Evolutionary conservation across 2,888 invertebrate genomes (phyloP).

Genomic region (Cephalotes varians): DNA sequence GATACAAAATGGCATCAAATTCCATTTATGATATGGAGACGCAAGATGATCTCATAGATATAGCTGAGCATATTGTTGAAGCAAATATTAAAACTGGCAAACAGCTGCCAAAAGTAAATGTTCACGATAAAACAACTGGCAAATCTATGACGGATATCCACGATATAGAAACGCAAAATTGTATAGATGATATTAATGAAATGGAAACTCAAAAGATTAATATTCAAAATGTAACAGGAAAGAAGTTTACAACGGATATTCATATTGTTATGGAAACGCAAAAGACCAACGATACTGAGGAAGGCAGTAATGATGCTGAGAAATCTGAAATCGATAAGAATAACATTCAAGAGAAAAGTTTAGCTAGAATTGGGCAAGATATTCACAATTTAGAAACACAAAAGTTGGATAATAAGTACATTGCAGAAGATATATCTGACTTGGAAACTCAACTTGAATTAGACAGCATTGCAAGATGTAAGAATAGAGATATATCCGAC

Average conservation of each 20-base stretch:
- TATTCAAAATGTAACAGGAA: slow-evolving; percentile 19
- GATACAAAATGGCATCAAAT: neutral
- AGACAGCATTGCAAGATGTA: neutral
- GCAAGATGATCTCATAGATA: slow-evolving; percentile 48
- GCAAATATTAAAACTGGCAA: neutral
- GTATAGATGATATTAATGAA: slow-evolving; percentile 40
- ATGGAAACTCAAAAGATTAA: neutral
- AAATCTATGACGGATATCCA: slow-evolving; percentile 46
- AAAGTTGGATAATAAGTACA: neutral
- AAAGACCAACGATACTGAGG: neutral
- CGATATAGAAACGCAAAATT: slow-evolving; percentile 63
- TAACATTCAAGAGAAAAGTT: neutral
- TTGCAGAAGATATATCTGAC: slow-evolving; percentile 9
- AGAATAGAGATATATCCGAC: neutral
- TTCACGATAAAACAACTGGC: neutral
- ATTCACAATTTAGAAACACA: slow-evolving; percentile 18
- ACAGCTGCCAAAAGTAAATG: neutral
- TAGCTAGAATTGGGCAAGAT: neutral
- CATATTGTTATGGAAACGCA: slow-evolving; percentile 16
- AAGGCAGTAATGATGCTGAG: neutral
- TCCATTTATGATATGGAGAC: slow-evolving; percentile 68
- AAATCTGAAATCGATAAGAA: neutral
- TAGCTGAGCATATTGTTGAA: neutral
- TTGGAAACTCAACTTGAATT: slow-evolving; percentile 13
- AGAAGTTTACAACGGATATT: neutral